Evolutionary conservation across 1,140 invertebrate genomes (phyloP), one percentile per base, ranked within the genome.

Genomic region (Zaprionus lachaisei): DNA sequence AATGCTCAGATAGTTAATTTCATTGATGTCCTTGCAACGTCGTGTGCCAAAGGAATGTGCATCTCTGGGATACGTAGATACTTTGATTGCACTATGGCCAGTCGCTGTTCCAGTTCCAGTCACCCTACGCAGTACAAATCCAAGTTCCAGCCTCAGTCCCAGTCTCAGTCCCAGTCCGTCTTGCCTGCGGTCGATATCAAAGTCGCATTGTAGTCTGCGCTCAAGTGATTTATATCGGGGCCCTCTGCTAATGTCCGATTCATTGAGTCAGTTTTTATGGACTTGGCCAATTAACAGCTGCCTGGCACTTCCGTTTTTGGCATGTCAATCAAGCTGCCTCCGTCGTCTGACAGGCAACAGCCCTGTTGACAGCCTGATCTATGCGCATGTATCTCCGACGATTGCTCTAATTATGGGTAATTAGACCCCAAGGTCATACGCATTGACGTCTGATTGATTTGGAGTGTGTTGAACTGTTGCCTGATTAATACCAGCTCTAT

Each of bases 201-300:
- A 90, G 76, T 51, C 72, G 31, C 49, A 57, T 20, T 44, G 38
- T 71, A 37, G 68, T 76, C 63, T 51, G 49, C 44, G 44, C 60
- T 20, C 60, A 66, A 49, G 78, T 89, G 85, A 89, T 89, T 89
- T 89, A 89, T 89, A 61, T 41, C 55, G 37, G 60, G 64, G 11
- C 63, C 55, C 31, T 44, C 17, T 65, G 15, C 49, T 55, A 60
- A 60, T 56, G 54, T 4, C 47, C 68, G 49, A 62, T 58, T 77
- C 60, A 73, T 73, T 77, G 76, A 89, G 67, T 78, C 49, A 66
- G 61, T 65, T 89, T 85, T 87, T 83, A 87, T 87, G 69, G 83
- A 89, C 81, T 87, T 51, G 73, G 77, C 66, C 84, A 83, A 89
- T 89, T 90, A 89, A 81, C 84, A 89, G 85, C 84, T 89, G 84